phyloP scores from a whole-genome alignment of 2,888 invertebrate genomes.

The Drosophila imparisetae region DNA sequence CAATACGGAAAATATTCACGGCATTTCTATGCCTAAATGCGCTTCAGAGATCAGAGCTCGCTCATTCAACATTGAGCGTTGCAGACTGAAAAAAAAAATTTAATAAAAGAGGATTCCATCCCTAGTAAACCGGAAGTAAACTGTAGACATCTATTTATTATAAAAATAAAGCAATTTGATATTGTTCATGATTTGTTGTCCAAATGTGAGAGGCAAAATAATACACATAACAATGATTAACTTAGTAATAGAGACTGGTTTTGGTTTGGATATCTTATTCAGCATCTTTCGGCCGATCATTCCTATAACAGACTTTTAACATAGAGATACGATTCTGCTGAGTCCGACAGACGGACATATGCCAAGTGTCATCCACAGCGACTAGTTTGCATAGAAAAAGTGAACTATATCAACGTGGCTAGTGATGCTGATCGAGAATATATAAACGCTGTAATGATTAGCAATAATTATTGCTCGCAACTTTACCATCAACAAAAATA shows the following conservation, averaged over 20 bases:
- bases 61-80: background rate
- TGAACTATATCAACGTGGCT: background rate
- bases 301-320: background rate
- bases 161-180: background rate
- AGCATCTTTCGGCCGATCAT: background rate
- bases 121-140: background rate
- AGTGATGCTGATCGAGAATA: background rate
- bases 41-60: background rate
- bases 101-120: background rate
- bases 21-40: background rate
- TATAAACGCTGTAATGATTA: background rate
- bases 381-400: background rate
- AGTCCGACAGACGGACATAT: background rate
- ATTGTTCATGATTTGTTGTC: background rate
- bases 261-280: background rate
- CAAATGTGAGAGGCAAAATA: too few species aligned
- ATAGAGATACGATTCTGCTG: background rate
- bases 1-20: constrained; percentile 3
- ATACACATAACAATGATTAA: background rate
- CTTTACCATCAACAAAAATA: too few species aligned
- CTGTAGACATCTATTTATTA: background rate
- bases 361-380: background rate
- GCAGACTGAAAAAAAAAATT: too few species aligned
- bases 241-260: background rate
- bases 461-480: background rate